Evolutionary conservation across 2,113 vertebrate species (phyloP).

Genomic region (Leucopsar rothschildi): DNA sequence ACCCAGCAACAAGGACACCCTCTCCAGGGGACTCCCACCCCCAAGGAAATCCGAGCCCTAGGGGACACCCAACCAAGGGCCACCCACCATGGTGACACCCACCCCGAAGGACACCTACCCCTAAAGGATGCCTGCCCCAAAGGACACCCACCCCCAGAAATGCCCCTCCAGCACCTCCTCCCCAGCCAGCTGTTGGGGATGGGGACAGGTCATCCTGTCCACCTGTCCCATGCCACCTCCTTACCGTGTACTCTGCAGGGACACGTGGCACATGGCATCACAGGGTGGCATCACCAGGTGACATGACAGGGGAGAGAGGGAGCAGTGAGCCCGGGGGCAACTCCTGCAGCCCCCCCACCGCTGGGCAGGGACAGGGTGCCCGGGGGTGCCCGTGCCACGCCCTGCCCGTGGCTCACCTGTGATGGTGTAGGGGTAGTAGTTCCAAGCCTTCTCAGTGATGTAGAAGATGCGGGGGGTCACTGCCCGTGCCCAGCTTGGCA

Average conservation of each 20-base stretch:
- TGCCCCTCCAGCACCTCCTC: accelerated
- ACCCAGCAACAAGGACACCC: background rate
- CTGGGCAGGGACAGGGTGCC: background rate
- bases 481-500: constrained; percentile 73
- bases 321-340: background rate
- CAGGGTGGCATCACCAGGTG: background rate
- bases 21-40: background rate
- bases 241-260: constrained; percentile 68
- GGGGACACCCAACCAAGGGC: background rate
- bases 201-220: background rate
- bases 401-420: constrained; percentile 53
- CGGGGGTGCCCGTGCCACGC: accelerated
- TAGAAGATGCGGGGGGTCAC: constrained; percentile 77
- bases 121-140: background rate
- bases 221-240: background rate
- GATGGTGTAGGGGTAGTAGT: constrained; percentile 79
- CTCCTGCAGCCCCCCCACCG: accelerated
- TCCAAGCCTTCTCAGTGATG: constrained; percentile 78
- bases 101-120: background rate
- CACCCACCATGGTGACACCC: background rate
- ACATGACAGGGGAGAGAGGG: background rate
- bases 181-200: background rate
- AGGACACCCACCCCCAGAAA: background rate
- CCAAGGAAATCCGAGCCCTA: background rate
- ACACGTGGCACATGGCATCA: background rate